phyloP scores from a whole-genome alignment of 2,888 invertebrate species.

The Dastarcus helophoroides region DNA sequence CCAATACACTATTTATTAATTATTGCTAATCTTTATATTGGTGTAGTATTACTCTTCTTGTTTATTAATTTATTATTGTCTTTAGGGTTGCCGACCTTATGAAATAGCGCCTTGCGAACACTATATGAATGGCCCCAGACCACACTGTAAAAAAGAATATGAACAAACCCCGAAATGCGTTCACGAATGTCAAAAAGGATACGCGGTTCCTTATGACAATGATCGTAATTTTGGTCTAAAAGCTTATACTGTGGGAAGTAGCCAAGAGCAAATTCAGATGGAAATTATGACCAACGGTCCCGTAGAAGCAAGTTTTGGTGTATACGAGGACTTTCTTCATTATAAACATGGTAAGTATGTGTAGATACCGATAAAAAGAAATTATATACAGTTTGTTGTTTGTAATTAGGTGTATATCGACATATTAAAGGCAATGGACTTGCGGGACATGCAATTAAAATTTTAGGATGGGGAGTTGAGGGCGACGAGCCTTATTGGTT shows the following conservation, averaged over 20 bases:
- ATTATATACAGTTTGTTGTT: too few species aligned
- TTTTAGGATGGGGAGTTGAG: conserved; percentile 49
- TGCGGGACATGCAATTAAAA: conserved; percentile 54
- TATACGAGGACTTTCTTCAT: conserved; percentile 70
- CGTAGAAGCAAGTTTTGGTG: conserved; percentile 80
- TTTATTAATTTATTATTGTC: conserved; percentile 9
- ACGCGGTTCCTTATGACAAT: conserved; percentile 53
- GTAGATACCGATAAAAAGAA: too few species aligned
- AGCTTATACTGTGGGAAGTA: conserved; percentile 47
- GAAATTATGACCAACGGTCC: conserved; percentile 80
- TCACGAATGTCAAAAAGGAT: conserved; percentile 57
- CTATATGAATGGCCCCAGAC: conserved; percentile 69
- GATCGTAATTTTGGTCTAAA: conserved; percentile 68
- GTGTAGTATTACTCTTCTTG: too few species aligned
- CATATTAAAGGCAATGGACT: conserved; percentile 58
- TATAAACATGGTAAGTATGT: conserved; percentile 62
- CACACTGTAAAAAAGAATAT: conserved; percentile 54
- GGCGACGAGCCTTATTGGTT: conserved; percentile 47
- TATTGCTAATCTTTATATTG: too few species aligned
- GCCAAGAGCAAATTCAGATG: conserved; percentile 60
- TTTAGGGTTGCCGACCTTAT: conserved; percentile 76
- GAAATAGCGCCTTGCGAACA: conserved; percentile 81
- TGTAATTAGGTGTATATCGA: conserved; percentile 47
- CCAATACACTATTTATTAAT: too few species aligned
- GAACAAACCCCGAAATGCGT: conserved; percentile 70